Evolutionary conservation across 2,113 vertebrate genomes (phyloP).

Genomic region (Hiodon tergisus): DNA sequence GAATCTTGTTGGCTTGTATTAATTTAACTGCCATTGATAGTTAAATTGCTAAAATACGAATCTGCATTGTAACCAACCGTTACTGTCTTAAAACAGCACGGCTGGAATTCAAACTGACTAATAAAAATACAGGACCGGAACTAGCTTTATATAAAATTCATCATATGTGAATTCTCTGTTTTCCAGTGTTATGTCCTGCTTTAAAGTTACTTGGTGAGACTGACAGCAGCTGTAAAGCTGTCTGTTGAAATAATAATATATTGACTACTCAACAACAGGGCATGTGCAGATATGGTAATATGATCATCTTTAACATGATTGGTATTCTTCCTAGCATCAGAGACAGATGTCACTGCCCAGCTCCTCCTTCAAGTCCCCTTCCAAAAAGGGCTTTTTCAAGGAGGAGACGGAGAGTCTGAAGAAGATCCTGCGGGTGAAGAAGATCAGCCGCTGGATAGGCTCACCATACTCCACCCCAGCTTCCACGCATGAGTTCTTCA

Average conservation of each 20-base stretch:
- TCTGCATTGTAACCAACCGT: too few species aligned
- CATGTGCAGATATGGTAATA: not conserved
- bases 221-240: too few species aligned
- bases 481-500: slow-evolving; percentile 67
- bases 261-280: too few species aligned
- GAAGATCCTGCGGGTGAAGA: slow-evolving; percentile 78
- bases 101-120: too few species aligned
- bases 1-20: too few species aligned
- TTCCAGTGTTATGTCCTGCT: not conserved
- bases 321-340: slow-evolving; percentile 63
- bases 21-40: too few species aligned
- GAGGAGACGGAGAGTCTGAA: slow-evolving; percentile 81
- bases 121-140: too few species aligned
- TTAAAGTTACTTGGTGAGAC: not conserved
- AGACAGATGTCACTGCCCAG: slow-evolving; percentile 78
- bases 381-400: slow-evolving; percentile 80
- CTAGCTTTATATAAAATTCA: not conserved
- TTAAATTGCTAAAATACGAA: too few species aligned
- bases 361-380: slow-evolving; percentile 64
- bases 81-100: too few species aligned
- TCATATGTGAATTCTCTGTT: not conserved
- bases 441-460: slow-evolving; percentile 76
- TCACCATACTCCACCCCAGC: slow-evolving; percentile 54
- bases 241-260: too few species aligned
- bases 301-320: not conserved